Percentiles rank a stretch among this genome's conserved stretches.
These are phyloP conservation scores for Ispidina lecontei DNA, from an alignment of 2,797 vertebrate species.

Conservation along the genomic window DNA sequence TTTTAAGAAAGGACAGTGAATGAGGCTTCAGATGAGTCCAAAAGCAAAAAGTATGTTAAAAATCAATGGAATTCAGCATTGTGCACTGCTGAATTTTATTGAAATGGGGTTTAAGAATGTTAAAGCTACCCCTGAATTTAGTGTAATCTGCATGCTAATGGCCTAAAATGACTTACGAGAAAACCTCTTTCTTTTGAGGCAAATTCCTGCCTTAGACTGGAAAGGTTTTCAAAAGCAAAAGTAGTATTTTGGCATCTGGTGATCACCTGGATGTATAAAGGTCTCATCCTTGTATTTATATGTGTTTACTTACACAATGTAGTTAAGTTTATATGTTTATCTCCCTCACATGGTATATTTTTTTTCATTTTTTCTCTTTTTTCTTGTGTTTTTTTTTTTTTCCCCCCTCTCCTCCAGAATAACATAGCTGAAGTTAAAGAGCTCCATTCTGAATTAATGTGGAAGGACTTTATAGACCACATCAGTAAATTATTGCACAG, in stretches of 20 bases:
- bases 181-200: neutral
- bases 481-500: slow-evolving; percentile 93
- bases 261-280: neutral
- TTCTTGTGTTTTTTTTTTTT: neutral
- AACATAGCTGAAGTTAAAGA: slow-evolving; percentile 98
- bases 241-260: neutral
- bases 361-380: neutral
- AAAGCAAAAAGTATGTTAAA: neutral
- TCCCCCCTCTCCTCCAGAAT: slow-evolving; percentile 77
- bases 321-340: neutral
- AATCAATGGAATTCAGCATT: neutral
- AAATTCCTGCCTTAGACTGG: neutral
- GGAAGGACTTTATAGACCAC: slow-evolving; percentile 95
- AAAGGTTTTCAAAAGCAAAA: neutral
- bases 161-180: neutral
- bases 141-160: neutral
- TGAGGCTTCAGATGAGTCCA: neutral
- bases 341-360: neutral
- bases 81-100: neutral
- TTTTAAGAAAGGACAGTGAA: neutral
- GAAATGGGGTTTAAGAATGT: neutral
- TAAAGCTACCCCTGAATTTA: neutral
- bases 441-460: slow-evolving; percentile 95
- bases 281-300: neutral
- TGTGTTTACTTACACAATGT: neutral